A percentile compares a stretch with the other conserved stretches of the same genome.
Evolutionary conservation across 1,140 invertebrate genomes (phyloP).

Genomic region (Melipona quadrifasciata): DNA sequence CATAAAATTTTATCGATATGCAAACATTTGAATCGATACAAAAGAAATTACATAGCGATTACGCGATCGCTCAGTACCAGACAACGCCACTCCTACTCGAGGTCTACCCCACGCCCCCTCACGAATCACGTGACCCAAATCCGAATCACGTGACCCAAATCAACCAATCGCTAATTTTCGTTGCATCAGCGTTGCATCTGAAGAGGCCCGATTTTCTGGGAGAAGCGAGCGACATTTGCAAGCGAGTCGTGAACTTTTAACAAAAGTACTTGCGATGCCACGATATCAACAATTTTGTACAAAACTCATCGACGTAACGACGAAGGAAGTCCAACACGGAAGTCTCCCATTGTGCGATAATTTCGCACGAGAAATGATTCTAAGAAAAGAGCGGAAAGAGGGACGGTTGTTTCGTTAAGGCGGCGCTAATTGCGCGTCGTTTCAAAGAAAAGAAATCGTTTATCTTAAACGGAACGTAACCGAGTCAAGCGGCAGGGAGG

Average conservation of each 20-base stretch:
- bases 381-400: not conserved
- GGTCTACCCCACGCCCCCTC: no score
- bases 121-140: no score
- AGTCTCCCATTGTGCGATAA: not conserved
- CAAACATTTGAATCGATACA: no score
- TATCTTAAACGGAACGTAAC: constrained; percentile 1
- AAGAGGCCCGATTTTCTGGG: no score
- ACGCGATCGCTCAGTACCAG: no score
- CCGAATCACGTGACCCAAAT: no score
- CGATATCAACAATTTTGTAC: not conserved
- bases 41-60: no score
- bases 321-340: not conserved
- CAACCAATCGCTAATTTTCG: no score
- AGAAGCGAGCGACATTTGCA: not conserved
- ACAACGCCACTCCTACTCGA: no score
- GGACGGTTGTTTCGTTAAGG: not conserved
- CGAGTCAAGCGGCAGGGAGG: not conserved
- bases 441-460: not conserved
- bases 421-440: not conserved
- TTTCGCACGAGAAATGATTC: not conserved
- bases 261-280: no score
- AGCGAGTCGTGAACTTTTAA: not conserved
- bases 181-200: no score
- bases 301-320: not conserved
- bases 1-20: no score